Conservation (phyloP, 2,797 vertebrate genomes). For the Squalus acanthias region DNA sequence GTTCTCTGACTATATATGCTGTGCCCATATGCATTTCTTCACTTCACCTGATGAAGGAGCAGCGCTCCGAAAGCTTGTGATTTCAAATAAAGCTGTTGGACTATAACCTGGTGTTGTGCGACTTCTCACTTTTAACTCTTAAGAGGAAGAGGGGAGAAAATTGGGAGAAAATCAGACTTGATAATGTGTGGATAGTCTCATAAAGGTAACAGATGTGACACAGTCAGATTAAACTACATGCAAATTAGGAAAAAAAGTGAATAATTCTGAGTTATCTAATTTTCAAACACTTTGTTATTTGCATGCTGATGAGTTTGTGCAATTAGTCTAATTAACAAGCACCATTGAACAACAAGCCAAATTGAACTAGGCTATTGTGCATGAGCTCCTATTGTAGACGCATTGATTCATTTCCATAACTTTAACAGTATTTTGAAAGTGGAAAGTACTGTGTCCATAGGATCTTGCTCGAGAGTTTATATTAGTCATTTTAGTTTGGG, state of each 20-base stretch:
- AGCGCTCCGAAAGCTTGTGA: too few species aligned
- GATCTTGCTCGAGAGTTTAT: background rate
- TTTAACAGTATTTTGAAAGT: background rate
- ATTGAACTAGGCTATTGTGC: background rate
- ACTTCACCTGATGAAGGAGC: too few species aligned
- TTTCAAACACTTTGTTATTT: background rate
- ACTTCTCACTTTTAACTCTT: background rate
- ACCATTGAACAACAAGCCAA: background rate
- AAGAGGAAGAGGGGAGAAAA: background rate
- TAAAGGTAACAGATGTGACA: background rate
- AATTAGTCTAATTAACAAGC: background rate
- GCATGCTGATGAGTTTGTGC: background rate
- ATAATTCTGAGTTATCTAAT: background rate
- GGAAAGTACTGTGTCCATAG: background rate
- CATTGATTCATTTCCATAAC: background rate
- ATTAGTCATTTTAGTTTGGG: background rate
- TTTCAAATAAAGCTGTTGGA: too few species aligned
- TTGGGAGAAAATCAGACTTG: background rate
- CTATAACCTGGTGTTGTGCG: too few species aligned
- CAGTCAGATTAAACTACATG: background rate
- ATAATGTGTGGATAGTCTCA: background rate
- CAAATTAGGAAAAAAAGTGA: background rate
- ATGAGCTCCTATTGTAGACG: background rate
- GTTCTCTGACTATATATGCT: too few species aligned
- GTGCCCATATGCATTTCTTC: too few species aligned